Evolutionary conservation across 1,140 invertebrate species (phyloP).

Genomic region (Diuraphis noxia): DNA sequence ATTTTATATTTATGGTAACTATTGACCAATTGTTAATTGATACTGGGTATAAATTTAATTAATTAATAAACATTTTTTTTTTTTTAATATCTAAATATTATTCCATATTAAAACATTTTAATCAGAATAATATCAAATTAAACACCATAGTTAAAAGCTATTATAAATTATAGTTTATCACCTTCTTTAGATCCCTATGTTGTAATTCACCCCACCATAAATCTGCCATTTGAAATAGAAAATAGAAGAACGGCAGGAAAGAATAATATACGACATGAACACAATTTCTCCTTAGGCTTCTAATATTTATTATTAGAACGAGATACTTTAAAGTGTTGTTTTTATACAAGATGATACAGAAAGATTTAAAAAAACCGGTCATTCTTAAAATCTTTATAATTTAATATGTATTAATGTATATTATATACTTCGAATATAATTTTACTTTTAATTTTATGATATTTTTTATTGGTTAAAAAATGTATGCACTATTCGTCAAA

Average conservation of each 20-base stretch:
- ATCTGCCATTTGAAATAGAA: slow-evolving; percentile 28
- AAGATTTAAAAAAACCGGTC: not conserved
- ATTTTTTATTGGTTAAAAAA: not conserved
- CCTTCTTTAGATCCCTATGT: not conserved
- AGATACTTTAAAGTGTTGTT: not conserved
- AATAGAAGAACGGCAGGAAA: slow-evolving; percentile 1
- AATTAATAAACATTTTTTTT: not conserved
- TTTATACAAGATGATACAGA: not conserved
- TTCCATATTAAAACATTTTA: not conserved
- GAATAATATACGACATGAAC: slow-evolving; percentile 19
- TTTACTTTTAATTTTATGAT: not conserved
- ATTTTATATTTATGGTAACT: not conserved
- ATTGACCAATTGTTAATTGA: not conserved
- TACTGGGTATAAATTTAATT: not conserved
- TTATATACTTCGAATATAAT: not conserved
- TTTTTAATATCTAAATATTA: not conserved
- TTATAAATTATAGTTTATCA: slow-evolving; percentile 3
- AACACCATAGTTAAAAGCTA: not conserved
- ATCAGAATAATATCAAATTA: not conserved
- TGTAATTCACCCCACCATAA: not conserved
- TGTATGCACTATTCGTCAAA: not conserved
- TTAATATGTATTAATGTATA: not conserved
- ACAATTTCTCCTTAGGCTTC: not conserved
- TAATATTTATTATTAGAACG: slow-evolving; percentile 11
- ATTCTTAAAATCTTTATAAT: not conserved